Conservation (phyloP, 2,113 vertebrate genomes). For the Catharus minimus region DNA sequence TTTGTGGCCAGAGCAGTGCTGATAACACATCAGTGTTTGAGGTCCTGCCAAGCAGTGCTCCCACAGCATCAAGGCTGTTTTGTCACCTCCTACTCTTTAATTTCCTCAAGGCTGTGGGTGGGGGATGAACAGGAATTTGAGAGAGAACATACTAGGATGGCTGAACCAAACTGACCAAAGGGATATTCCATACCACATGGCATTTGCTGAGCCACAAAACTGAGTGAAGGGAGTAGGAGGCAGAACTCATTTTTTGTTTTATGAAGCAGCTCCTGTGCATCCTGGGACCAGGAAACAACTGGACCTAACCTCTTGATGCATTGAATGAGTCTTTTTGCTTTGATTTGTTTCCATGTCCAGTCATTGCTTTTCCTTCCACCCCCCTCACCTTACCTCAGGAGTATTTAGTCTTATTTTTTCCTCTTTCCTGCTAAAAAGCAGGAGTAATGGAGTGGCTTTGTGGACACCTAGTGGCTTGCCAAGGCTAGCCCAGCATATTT, state of each 20-base stretch:
- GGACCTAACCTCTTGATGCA: neutral
- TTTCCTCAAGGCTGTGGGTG: fast-evolving
- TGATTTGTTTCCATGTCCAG: fast-evolving
- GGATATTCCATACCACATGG: fast-evolving
- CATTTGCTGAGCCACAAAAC: neutral
- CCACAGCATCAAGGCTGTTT: fast-evolving
- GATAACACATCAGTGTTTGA: neutral
- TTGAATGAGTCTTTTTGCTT: neutral
- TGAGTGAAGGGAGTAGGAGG: fast-evolving
- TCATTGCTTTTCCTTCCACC: neutral
- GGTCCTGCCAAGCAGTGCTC: neutral
- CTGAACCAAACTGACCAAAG: neutral
- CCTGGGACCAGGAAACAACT: neutral
- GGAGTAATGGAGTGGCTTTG: fast-evolving
- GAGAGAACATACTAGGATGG: neutral
- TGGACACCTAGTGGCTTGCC: neutral
- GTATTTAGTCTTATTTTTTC: fast-evolving
- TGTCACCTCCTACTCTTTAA: fast-evolving
- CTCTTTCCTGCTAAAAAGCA: neutral
- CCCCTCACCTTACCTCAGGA: neutral
- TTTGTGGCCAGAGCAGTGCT: neutral
- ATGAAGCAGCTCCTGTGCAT: fast-evolving
- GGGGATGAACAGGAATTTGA: fast-evolving
- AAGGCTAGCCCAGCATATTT: neutral
- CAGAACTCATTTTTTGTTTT: neutral